Conservation (phyloP, 2,797 vertebrate species). For the Dicrostonyx torquatus region DNA sequence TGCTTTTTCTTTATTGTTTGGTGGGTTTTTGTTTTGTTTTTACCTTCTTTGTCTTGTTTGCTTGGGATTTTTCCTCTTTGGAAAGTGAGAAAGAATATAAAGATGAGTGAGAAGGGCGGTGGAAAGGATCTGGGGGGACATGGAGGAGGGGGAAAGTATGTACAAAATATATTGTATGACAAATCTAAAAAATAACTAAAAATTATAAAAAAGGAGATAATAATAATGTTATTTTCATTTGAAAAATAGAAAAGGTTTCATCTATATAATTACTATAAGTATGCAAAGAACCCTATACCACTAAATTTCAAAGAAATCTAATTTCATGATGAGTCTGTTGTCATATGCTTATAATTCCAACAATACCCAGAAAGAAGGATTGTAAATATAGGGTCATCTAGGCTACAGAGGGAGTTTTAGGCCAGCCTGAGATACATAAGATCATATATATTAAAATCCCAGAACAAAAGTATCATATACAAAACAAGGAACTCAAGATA, state of each 20-base stretch:
- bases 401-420: not conserved
- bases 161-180: not conserved
- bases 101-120: not conserved
- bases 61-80: not conserved
- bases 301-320: not conserved
- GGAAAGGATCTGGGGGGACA: too few species aligned
- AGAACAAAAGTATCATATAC: not conserved
- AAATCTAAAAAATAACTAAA: not conserved
- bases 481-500: not conserved
- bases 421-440: not conserved
- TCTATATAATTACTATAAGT: constrained; percentile 10
- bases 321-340: not conserved
- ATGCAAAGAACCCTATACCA: not conserved
- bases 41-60: not conserved
- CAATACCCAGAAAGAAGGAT: not conserved
- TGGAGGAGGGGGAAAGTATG: not conserved
- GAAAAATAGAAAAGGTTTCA: constrained; percentile 28
- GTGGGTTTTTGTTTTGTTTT: not conserved
- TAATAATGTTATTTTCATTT: constrained; percentile 28
- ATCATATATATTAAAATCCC: too few species aligned
- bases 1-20: not conserved
- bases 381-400: not conserved
- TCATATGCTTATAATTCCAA: not conserved
- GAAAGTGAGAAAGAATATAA: not conserved
- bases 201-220: not conserved